phyloP scores from a whole-genome alignment of 2,888 invertebrate species.

The Tricholauxania praeusta region DNA sequence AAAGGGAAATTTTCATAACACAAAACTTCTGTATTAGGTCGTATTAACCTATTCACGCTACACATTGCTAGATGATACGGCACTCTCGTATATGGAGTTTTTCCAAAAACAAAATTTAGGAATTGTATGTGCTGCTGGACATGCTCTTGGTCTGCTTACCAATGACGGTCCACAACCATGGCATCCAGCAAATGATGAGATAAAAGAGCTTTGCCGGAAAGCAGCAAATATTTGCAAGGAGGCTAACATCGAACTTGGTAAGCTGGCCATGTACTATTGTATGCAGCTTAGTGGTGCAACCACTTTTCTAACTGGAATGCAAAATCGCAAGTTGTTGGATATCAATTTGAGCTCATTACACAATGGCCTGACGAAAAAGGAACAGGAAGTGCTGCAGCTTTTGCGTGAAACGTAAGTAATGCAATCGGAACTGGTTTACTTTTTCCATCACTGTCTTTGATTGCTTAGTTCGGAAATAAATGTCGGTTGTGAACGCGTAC shows the following conservation, averaged over 20 bases:
- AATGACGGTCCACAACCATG: constrained; percentile 80
- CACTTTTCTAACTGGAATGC: constrained; percentile 84
- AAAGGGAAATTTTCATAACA: too few relatives aligned
- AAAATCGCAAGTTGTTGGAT: constrained; percentile 73
- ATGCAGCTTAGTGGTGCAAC: constrained; percentile 74
- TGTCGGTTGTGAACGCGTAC: constrained; percentile 46
- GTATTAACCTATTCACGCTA: constrained; percentile 79
- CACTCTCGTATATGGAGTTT: constrained; percentile 80
- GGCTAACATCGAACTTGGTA: constrained; percentile 75
- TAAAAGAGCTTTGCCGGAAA: constrained; percentile 56
- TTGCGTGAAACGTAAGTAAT: constrained; percentile 73
- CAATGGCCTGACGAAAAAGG: constrained; percentile 76
- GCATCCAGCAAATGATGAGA: constrained; percentile 81
- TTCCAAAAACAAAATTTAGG: constrained; percentile 73
- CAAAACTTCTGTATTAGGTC: constrained; percentile 39
- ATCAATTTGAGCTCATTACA: constrained; percentile 75
- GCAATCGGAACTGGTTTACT: constrained; percentile 7
- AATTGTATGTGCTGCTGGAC: constrained; percentile 85
- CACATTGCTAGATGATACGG: constrained; percentile 82
- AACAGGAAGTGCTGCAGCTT: constrained; percentile 73
- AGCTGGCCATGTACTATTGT: constrained; percentile 77
- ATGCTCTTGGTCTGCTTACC: constrained; percentile 86
- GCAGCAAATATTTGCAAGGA: constrained; percentile 79
- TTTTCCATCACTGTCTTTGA: constrained; percentile 6
- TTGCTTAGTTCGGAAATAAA: constrained; percentile 19